Evolutionary conservation across 1,140 invertebrate species (phyloP), one percentile per base, ranked within the genome.

Genomic region (Megalonaias nervosa): DNA sequence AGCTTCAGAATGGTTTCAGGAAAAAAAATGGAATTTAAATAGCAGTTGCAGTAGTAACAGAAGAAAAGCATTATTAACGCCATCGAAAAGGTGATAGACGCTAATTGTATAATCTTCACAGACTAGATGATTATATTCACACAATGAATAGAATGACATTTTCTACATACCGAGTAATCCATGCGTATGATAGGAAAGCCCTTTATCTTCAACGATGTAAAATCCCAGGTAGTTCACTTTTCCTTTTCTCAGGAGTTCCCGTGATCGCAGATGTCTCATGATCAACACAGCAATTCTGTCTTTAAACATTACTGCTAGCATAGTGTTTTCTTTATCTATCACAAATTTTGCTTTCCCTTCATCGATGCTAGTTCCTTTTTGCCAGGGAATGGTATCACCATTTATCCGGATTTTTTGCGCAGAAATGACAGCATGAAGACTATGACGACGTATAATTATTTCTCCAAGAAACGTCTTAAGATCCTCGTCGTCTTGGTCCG

Each of bases 391-490:
- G 23, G 76, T 78, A 23, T 78, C 76, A 14, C 76, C 69, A 65
- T 68, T 78, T 14, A 78, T 31, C n/a, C 21, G 61, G 12, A 78
- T 67, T 69, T 65, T 78, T 16, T 31, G 67, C 12, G 76, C 71
- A 26, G 70, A 73, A 0, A 78, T 66, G 0, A 26, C 61, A 17
- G 69, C 4, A 13, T 13, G 14, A 61, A 78, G 64, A 26, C 55
- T 72, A 48, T 64, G 55, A 19, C 76, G 48, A 57, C 74, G 68
- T 17, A 78, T 73, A 26, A n/a, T 67, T n/a, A 78, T 78, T 62
- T 78, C 76, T 19, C 76, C 76, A 19, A 78, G 66, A 64, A 78
- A 78, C 13, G 76, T 78, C 61, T 78, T 78, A 21, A 78, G 73
- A 48, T 48, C 38, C 38, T 48, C 38, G 6, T 48, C 38, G 11